Conservation (phyloP, 2,113 vertebrate genomes). For the Thalassarche chlororhynchos region DNA sequence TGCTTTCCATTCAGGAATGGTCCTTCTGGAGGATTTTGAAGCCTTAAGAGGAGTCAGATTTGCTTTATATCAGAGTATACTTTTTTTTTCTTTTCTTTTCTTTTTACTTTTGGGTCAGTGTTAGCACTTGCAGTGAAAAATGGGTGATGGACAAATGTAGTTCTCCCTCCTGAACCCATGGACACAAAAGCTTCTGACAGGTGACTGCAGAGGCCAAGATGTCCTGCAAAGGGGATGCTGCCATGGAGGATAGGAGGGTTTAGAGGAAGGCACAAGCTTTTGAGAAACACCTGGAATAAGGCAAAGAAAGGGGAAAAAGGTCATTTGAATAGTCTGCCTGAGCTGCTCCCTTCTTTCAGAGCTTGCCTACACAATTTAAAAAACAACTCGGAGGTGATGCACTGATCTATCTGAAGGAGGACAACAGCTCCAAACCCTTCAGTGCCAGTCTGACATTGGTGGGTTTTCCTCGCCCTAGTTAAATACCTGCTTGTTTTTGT, state of each 20-base stretch:
- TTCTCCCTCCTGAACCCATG: not conserved
- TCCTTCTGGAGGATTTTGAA: not conserved
- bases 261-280: not conserved
- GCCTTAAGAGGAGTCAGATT: not conserved
- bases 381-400: not conserved
- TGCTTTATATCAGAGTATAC: not conserved
- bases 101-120: not conserved
- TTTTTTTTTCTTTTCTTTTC: no score
- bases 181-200: not conserved
- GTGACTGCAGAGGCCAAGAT: not conserved
- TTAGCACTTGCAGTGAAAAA: not conserved
- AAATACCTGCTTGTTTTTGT: not conserved
- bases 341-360: not conserved
- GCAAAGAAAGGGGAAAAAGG: no score
- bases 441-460: accelerated
- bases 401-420: not conserved
- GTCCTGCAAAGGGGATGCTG: not conserved
- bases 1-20: not conserved
- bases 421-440: not conserved
- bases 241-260: not conserved
- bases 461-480: not conserved
- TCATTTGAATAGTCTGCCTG: not conserved
- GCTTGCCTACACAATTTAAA: not conserved
- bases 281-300: not conserved
- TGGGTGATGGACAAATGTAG: not conserved